Percentiles rank a stretch among this genome's conserved stretches.
These are phyloP conservation scores for Rhinophrynus dorsalis DNA, from an alignment of 2,797 vertebrate species.

Conservation along the genomic window DNA sequence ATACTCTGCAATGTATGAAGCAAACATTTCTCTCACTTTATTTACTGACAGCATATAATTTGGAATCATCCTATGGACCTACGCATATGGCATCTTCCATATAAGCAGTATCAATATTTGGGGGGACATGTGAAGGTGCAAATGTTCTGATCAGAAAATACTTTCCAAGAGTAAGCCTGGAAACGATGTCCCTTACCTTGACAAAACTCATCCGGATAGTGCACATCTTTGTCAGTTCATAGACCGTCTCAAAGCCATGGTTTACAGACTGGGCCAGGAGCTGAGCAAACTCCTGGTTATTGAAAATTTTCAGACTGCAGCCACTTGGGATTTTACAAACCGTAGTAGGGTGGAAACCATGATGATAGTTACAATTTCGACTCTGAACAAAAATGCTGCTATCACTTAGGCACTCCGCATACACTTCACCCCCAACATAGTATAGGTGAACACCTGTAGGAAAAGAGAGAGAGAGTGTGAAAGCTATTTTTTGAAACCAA, in stretches of 20 bases:
- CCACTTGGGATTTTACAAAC: slow-evolving; percentile 91
- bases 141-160: no score
- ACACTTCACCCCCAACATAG: slow-evolving; percentile 89
- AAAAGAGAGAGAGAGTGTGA: no score
- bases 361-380: slow-evolving; percentile 90
- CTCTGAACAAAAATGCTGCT: slow-evolving; percentile 93
- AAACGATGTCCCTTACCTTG: slow-evolving; percentile 79
- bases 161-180: no score
- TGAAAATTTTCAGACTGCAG: slow-evolving; percentile 87
- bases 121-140: no score
- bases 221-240: slow-evolving; percentile 92
- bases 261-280: slow-evolving; percentile 89
- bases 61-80: no score
- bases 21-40: no score
- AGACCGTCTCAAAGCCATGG: slow-evolving; percentile 88
- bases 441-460: slow-evolving; percentile 84
- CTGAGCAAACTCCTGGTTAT: slow-evolving; percentile 90
- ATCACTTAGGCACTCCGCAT: slow-evolving; percentile 87
- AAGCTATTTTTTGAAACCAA: no score
- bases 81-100: no score
- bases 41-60: no score
- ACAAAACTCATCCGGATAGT: slow-evolving; percentile 93
- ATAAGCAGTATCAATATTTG: no score
- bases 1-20: no score
- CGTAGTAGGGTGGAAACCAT: slow-evolving; percentile 87